Base-by-base conservation (phyloP, 2,113 vertebrate species). In the Macquaria ambigua region DNA sequence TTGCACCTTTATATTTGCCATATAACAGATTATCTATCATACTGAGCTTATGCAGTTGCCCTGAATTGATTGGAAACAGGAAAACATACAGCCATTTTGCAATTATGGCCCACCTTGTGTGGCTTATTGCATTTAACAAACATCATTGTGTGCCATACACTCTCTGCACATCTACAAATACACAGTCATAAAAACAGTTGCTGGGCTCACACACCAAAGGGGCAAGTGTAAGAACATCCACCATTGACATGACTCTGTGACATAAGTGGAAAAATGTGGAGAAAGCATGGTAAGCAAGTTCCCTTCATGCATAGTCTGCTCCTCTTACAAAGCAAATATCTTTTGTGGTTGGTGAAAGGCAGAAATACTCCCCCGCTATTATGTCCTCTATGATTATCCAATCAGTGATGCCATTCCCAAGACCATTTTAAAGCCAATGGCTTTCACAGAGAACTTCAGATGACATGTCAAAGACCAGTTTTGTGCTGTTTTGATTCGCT, bases 311-410 rank as follows among this genome's bases (percentile, higher is more conserved):
- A 48, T 25, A 76, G 16, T 62, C 59, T 12, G 23, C 85, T 77
- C 41, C 46, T 84, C 56, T 80, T 46, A 50, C 25, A 39, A 61
- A 72, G 83, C 74, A 84, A 50, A 79, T 64, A n/a, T 56, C 34
- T 50, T 14, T 63, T 6, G 12, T 7, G 20, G 62, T 43, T 14
- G 25, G 23, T 34, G 20, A 37, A 11, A 61, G 69, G 59, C 73
- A 69, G 59, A 83, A 37, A 71, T 12, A 34, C 62, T 61, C 59
- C 43, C 28, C 31, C 6, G 12, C 53, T 48, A 72, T 74, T 55
- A 68, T 28, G n/a, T 72, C 79, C 67, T 50, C 31, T 73, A 58
- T 81, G 64, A 83, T 89, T 84, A 83, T 86, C 59, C 67, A 87
- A 83, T 85, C 72, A 87, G 83, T 41, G 69, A 74, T 46, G 70